Conservation (phyloP, 2,888 invertebrate species). For the Hydraecia micacea region DNA sequence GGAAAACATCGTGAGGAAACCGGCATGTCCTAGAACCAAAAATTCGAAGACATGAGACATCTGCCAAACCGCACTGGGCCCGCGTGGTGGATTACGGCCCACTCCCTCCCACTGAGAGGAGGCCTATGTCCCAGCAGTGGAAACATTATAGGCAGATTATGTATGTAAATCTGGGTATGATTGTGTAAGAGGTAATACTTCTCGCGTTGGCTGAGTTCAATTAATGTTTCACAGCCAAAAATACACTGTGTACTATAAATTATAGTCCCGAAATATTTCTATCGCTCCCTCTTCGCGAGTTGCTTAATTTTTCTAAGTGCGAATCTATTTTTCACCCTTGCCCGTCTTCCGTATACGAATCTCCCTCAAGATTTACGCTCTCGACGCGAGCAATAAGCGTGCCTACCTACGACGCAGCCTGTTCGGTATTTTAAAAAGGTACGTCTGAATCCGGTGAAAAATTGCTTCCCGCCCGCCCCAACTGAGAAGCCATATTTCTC, state of each 20-base stretch:
- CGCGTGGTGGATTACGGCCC: no score
- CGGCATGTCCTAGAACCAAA: no score
- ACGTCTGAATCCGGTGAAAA: slow-evolving; percentile 87
- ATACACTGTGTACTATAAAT: slow-evolving; percentile 46
- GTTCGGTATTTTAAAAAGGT: slow-evolving; percentile 88
- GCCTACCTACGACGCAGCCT: slow-evolving; percentile 79
- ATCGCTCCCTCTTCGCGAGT: slow-evolving; percentile 66
- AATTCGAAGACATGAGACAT: no score
- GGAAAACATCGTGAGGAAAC: no score
- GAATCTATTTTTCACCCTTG: slow-evolving; percentile 85
- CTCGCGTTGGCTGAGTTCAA: slow-evolving; percentile 21
- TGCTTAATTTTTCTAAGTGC: slow-evolving; percentile 87
- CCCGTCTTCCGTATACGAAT: slow-evolving; percentile 75
- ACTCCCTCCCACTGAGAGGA: no score
- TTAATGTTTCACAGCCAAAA: slow-evolving; percentile 32
- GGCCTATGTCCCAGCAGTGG: no score
- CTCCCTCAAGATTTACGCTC: slow-evolving; percentile 85
- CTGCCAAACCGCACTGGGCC: no score
- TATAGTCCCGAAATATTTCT: slow-evolving; percentile 64
- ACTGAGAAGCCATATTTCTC: slow-evolving; percentile 81
- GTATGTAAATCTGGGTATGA: slow-evolving; percentile 44
- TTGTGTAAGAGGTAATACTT: slow-evolving; percentile 39
- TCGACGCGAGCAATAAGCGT: slow-evolving; percentile 85
- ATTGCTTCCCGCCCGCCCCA: slow-evolving; percentile 82
- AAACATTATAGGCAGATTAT: no score